A percentile compares a stretch with the other conserved stretches of the same genome.
Conservation (phyloP, 1,140 invertebrate genomes). For the Parapsyche elsis region DNA sequence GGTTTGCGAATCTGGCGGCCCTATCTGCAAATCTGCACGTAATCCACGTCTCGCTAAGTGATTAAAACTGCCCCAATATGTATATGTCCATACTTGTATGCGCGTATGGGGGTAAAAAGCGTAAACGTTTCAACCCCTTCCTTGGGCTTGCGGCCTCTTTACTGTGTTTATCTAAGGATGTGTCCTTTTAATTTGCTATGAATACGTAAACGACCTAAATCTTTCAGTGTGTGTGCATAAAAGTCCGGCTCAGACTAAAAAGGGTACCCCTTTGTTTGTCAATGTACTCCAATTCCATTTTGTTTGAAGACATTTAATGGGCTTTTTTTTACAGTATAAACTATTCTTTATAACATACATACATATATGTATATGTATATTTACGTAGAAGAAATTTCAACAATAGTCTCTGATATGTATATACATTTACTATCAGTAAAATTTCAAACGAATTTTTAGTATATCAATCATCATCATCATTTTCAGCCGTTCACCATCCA, state of each 20-base stretch:
- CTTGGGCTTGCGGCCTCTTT: background rate
- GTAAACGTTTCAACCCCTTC: background rate
- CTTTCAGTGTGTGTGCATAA: background rate
- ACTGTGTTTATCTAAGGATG: background rate
- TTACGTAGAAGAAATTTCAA: too few species aligned
- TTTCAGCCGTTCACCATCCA: too few species aligned
- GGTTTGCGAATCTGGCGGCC: conserved; percentile 11
- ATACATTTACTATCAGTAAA: too few species aligned
- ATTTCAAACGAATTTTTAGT: too few species aligned
- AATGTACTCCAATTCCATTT: background rate
- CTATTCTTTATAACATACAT: too few species aligned
- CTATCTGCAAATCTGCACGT: conserved; percentile 14
- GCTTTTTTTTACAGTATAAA: background rate
- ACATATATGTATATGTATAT: too few species aligned
- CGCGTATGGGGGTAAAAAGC: background rate
- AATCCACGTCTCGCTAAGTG: conserved; percentile 15
- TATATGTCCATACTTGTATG: background rate
- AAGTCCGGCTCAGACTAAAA: background rate
- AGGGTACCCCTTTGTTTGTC: background rate
- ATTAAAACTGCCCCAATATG: background rate
- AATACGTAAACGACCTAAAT: conserved; percentile 8
- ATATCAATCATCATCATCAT: too few species aligned
- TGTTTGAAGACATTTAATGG: background rate
- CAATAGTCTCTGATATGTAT: too few species aligned
- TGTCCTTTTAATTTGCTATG: background rate